Base-by-base conservation (phyloP, 1,140 invertebrate genomes). In the Harlomillsia oculata region DNA sequence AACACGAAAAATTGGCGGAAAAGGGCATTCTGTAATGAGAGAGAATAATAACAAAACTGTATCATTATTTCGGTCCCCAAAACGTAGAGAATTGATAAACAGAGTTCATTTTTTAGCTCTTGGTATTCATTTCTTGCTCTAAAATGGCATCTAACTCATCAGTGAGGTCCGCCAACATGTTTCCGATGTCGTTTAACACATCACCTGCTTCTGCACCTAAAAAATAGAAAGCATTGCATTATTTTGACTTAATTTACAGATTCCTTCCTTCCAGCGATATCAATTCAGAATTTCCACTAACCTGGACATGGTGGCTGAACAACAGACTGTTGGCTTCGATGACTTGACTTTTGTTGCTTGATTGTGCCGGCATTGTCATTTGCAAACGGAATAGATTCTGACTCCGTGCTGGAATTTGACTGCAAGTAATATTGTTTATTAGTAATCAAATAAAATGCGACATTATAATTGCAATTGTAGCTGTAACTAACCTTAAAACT, bases 281-380 rank as follows among this genome's bases (percentile, higher is more conserved):
- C n/a, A 34, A 9, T n/a, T n/a, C n/a, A n/a, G n/a, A n/a, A n/a
- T n/a, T n/a, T n/a, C n/a, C n/a, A 5, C 39, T 28, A 32, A 52
- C 45, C 45, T 48, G 45, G 45, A 32, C 26, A 40, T 5, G 52
- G 25, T 21, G 52, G 29, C 28, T 29, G 26, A 21, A 37, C 30
- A n/a, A 51, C 23, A 32, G 56, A 39, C 14, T 46, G 41, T 28
- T 52, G 51, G 25, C 32, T 26, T 45, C 58, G 39, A 43, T 32
- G 46, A 28, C 43, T 45, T 41, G 63, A 56, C 26, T 67, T 63
- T 56, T 84, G 73, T 63, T 88, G 87, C 67, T 95, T 94, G 69
- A 98, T 97, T 23, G 95, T 98, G 11, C 94, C 95, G 30, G 92
- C 91, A 75, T 97, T 97, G 70, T 98, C 95, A 72, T 97, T 97